Evolutionary conservation across 2,797 vertebrate genomes (phyloP), one percentile per base, ranked within the genome.

Genomic region (Halcyon chelicuti): DNA sequence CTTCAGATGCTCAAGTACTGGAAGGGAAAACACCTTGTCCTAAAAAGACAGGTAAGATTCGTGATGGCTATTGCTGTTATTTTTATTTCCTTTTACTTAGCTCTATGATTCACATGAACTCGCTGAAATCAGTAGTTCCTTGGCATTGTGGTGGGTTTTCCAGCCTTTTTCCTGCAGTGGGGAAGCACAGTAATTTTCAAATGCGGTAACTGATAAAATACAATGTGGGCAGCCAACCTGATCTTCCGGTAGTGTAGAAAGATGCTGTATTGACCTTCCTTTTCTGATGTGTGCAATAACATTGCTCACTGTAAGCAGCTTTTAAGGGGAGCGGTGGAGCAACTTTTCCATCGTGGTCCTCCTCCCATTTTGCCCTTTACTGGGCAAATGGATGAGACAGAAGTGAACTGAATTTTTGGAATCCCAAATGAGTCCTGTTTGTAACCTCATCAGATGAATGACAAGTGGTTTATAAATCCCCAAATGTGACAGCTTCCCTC

Each of bases 1-100:
- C 99, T 99, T 76, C 99, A 99, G 98, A 99, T 99, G 99, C 99
- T 99, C 44, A 99, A 99, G 89, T 99, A 99, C 93, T 99, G 99
- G 99, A 99, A 99, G 94, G 99, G 99, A 88, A 99, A 99, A 71
- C 99, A 99, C 97, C 97, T 99, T 86, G 99, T 99, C 76, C 97
- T 99, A 86, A 99, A 99, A 95, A 98, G 99, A 98, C 99, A 99
- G 99, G 99, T 99, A 97, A 96, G 93, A 31, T 67, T 58, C 33
- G n/a, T 35, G 20, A 4, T 28, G 23, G 16, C 17, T 65, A 1
- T 25, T 57, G 31, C 33, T 85, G 19, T 13, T 13, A 2, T 23
- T 54, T 66, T 14, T 46, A 2, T 37, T 79, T 52, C 61, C 3
- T n/a, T 33, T 5, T 13, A 7, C 55, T 52, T 29, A 62, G 51